Evolutionary conservation across 1,140 invertebrate species (phyloP).

Genomic region (Cecropterus lyciades): DNA sequence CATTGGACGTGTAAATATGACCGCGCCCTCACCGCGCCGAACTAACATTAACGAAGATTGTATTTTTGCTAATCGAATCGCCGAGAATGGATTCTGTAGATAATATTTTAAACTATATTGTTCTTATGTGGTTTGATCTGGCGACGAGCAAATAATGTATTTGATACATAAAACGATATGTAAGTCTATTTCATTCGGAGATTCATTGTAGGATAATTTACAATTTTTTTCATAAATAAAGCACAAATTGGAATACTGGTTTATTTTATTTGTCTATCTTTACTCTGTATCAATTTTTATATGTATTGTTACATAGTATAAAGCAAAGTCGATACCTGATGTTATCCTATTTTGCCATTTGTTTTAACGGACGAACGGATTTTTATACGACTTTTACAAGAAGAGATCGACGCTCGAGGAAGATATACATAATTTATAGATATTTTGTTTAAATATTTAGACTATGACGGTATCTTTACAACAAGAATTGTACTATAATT

Average conservation of each 20-base stretch:
- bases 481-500: no score
- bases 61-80: conserved; percentile 82
- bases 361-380: no score
- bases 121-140: conserved; percentile 83
- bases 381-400: no score
- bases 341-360: no score
- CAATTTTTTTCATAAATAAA: conserved; percentile 86
- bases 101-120: conserved; percentile 84
- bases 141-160: conserved; percentile 82
- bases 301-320: no score
- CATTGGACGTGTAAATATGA: conserved; percentile 68
- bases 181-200: conserved; percentile 85
- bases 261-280: conserved; percentile 49
- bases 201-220: conserved; percentile 86
- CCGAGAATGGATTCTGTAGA: conserved; percentile 82
- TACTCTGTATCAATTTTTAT: no score
- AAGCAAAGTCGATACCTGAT: no score
- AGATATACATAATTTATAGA: no score
- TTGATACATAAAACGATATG: conserved; percentile 84
- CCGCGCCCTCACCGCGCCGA: conserved; percentile 39
- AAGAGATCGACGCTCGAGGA: no score
- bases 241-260: conserved; percentile 83
- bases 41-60: conserved; percentile 63
- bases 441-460: no score
- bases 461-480: no score